A percentile compares a stretch with the other conserved stretches of the same genome.
Conservation (phyloP, 2,797 vertebrate species). For the Morus bassanus region DNA sequence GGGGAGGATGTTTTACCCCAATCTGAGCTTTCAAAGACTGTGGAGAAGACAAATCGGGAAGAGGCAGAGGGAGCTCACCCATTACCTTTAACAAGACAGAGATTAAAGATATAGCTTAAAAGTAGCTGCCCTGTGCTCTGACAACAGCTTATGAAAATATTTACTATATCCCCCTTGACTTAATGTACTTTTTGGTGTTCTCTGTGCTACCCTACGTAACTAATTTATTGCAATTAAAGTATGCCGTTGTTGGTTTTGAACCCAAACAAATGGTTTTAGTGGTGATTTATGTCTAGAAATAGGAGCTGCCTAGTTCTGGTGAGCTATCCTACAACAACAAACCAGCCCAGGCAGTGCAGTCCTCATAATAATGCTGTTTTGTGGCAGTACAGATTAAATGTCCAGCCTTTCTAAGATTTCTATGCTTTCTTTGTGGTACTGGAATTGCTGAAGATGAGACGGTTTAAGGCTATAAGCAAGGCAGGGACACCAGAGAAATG, state of each 20-base stretch:
- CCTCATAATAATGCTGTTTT: neutral
- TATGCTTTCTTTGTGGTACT: neutral
- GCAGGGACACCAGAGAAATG: neutral
- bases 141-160: constrained; percentile 14
- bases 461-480: neutral
- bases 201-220: neutral
- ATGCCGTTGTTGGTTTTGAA: constrained; percentile 4
- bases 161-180: neutral
- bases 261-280: neutral
- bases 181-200: neutral
- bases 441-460: neutral
- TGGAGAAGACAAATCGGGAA: neutral
- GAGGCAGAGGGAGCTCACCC: neutral
- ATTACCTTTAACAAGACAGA: neutral
- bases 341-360: neutral
- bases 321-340: constrained; percentile 35
- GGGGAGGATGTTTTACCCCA: neutral
- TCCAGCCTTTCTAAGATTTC: neutral
- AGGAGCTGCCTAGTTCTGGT: neutral
- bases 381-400: neutral
- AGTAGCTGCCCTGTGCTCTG: neutral
- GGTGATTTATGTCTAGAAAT: constrained; percentile 30
- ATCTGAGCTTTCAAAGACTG: neutral
- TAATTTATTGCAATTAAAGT: constrained; percentile 2
- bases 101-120: neutral